phyloP scores from a whole-genome alignment of 2,888 invertebrate species.

The Dermolepida albohirtum region DNA sequence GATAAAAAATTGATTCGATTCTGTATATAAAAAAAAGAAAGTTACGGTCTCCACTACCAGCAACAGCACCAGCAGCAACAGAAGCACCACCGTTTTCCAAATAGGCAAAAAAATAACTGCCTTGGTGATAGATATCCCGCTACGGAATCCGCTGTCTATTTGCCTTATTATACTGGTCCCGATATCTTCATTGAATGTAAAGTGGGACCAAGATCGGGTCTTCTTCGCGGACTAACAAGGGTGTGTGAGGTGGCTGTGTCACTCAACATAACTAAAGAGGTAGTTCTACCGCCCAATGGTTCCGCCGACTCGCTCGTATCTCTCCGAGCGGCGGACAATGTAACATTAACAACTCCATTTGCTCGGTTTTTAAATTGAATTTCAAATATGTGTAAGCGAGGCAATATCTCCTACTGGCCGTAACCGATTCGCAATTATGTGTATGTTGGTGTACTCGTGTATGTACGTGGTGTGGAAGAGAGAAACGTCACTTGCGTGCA shows the following conservation, averaged over 20 bases:
- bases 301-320: slow-evolving; percentile 60
- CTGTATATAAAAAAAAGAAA: slow-evolving; percentile 16
- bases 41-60: slow-evolving; percentile 10
- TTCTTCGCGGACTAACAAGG: slow-evolving; percentile 64
- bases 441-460: too few relatives aligned
- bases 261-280: slow-evolving; percentile 64
- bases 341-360: slow-evolving; percentile 64
- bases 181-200: slow-evolving; percentile 67
- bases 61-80: slow-evolving; percentile 27
- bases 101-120: slow-evolving; percentile 51
- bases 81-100: slow-evolving; percentile 47
- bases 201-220: slow-evolving; percentile 57
- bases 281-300: slow-evolving; percentile 60
- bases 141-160: slow-evolving; percentile 57
- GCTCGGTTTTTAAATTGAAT: slow-evolving; percentile 50
- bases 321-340: slow-evolving; percentile 69
- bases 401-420: slow-evolving; percentile 39
- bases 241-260: slow-evolving; percentile 65
- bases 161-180: slow-evolving; percentile 62
- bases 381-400: slow-evolving; percentile 47
- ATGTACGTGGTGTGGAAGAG: too few relatives aligned
- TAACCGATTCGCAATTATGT: slow-evolving; percentile 5
- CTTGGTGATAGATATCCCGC: slow-evolving; percentile 50
- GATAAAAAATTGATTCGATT: too few relatives aligned
- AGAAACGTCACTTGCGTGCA: too few relatives aligned